phyloP scores from a whole-genome alignment of 2,888 invertebrate genomes.

The Scaptomyza polygonia region DNA sequence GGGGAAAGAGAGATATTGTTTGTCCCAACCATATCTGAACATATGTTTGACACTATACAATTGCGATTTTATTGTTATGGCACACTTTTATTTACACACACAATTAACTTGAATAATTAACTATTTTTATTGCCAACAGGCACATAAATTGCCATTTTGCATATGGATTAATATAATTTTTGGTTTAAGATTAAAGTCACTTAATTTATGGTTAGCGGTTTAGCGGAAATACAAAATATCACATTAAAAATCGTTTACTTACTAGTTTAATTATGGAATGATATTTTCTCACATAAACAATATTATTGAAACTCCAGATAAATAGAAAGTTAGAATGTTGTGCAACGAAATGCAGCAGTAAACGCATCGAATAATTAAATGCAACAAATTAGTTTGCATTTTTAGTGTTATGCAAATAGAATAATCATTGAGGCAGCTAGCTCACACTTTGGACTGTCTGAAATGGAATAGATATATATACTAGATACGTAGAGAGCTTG shows the following conservation, averaged over 20 bases:
- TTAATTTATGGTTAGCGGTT: too few relatives aligned
- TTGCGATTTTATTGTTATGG: slow-evolving; percentile 40
- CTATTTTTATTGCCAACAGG: slow-evolving; percentile 44
- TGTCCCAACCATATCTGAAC: slow-evolving; percentile 32
- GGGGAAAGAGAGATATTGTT: slow-evolving; percentile 8
- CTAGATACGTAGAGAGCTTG: slow-evolving; percentile 39
- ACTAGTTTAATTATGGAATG: not conserved
- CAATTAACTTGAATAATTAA: slow-evolving; percentile 66
- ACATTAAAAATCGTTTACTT: too few relatives aligned
- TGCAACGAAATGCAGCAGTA: slow-evolving; percentile 8
- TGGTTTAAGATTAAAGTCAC: not conserved
- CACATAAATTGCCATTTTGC: slow-evolving; percentile 37
- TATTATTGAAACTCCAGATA: not conserved
- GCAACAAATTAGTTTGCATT: slow-evolving; percentile 45
- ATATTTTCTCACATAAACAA: not conserved
- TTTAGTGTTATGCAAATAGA: slow-evolving; percentile 69
- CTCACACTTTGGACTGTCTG: slow-evolving; percentile 33
- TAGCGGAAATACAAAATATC: too few relatives aligned
- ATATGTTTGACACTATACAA: slow-evolving; percentile 55
- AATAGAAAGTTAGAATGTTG: not conserved
- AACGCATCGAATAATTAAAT: slow-evolving; percentile 8
- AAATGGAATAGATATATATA: slow-evolving; percentile 19
- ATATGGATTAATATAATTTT: slow-evolving; percentile 1
- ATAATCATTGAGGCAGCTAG: slow-evolving; percentile 49
- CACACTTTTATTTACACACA: slow-evolving; percentile 58